phyloP scores from a whole-genome alignment of 2,888 invertebrate species.

The Ceratothoa steindachneri region DNA sequence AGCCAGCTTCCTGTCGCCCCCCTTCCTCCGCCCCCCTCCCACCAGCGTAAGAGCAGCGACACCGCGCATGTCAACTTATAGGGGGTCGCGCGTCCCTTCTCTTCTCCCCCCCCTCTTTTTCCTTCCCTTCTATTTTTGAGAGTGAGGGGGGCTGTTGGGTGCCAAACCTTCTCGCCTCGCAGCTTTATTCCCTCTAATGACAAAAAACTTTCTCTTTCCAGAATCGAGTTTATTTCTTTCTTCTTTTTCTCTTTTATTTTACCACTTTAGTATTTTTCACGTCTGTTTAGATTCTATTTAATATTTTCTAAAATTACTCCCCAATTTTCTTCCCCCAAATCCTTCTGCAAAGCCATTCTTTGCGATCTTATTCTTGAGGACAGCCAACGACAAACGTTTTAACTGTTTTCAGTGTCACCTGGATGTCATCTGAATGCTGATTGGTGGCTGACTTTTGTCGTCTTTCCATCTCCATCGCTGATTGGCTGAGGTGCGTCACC shows the following conservation, averaged over 20 bases:
- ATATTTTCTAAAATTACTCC: too few species aligned
- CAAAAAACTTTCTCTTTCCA: constrained; percentile 4
- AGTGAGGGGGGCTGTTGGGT: background rate
- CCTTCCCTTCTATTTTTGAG: background rate
- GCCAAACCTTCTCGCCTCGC: constrained; percentile 13
- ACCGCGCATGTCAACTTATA: constrained; percentile 9
- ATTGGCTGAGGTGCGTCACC: constrained; percentile 10
- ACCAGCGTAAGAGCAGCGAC: background rate
- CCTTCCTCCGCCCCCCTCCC: background rate
- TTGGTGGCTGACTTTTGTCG: constrained; percentile 1
- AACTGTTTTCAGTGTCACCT: background rate
- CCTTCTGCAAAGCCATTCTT: too few species aligned
- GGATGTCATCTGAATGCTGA: constrained; percentile 6
- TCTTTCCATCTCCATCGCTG: background rate
- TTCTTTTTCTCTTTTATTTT: constrained; percentile 1
- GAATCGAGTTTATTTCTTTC: background rate
- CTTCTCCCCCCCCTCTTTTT: background rate
- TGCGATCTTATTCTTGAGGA: background rate
- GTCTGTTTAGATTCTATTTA: too few species aligned
- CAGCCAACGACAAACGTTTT: background rate
- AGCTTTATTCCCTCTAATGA: constrained; percentile 10
- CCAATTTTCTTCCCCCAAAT: too few species aligned
- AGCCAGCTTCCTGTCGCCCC: too few species aligned
- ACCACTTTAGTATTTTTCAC: too few species aligned
- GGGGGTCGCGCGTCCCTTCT: background rate